Percentiles rank a stretch among this genome's conserved stretches.
Evolutionary conservation across 2,113 vertebrate species (phyloP).

Genomic region (Cromileptes altivelis): DNA sequence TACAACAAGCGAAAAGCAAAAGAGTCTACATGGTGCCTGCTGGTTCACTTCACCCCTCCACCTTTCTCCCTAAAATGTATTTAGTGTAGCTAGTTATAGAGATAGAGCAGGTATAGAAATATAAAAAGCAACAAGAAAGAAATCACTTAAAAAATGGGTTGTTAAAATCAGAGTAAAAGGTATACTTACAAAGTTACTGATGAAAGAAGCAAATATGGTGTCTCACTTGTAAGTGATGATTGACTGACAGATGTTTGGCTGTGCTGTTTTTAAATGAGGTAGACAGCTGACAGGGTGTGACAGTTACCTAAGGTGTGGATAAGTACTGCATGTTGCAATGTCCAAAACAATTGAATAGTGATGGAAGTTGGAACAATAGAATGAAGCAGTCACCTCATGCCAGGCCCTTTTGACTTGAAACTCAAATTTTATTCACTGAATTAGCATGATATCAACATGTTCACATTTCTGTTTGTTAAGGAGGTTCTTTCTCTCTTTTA

Average conservation of each 20-base stretch:
- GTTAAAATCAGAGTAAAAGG: neutral
- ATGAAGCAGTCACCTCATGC: neutral
- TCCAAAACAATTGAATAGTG: neutral
- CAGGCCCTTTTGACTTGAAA: neutral
- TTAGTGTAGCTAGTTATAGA: neutral
- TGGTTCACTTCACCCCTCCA: neutral
- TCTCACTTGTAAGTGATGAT: neutral
- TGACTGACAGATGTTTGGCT: neutral
- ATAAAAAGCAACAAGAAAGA: neutral
- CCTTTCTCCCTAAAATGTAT: neutral
- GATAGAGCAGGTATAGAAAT: neutral
- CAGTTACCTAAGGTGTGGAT: neutral
- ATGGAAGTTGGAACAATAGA: neutral
- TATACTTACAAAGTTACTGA: conserved; percentile 18
- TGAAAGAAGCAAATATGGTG: neutral
- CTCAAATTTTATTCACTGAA: neutral
- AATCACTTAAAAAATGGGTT: neutral
- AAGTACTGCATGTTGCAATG: neutral
- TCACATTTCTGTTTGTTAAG: too few relatives aligned
- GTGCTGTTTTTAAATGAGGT: neutral
- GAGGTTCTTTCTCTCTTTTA: neutral
- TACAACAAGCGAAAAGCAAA: neutral
- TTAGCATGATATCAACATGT: neutral
- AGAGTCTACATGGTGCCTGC: too few relatives aligned
- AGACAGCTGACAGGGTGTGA: neutral